Evolutionary conservation across 2,113 vertebrate genomes (phyloP).

Genomic region (Oostethus manadensis): DNA sequence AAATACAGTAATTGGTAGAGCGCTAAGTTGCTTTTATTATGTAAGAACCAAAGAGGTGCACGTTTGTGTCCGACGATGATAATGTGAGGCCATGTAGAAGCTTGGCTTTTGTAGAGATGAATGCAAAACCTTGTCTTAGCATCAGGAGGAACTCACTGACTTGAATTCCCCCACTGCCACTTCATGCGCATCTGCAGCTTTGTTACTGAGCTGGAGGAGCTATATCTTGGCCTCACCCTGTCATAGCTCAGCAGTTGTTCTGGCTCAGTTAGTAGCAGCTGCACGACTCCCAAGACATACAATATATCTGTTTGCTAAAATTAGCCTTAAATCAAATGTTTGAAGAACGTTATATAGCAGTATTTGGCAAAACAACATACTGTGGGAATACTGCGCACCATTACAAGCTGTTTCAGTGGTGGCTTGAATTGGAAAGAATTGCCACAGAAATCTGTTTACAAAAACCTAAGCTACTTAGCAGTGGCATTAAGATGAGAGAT

Average conservation of each 20-base stretch:
- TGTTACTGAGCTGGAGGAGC: slow-evolving; percentile 24
- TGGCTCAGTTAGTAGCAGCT: slow-evolving; percentile 16
- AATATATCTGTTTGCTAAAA: slow-evolving; percentile 6
- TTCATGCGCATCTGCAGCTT: slow-evolving; percentile 48
- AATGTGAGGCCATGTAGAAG: slow-evolving; percentile 46
- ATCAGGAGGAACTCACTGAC: slow-evolving; percentile 19
- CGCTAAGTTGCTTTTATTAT: too few relatives aligned
- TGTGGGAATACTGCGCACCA: slow-evolving; percentile 35
- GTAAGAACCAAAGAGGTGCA: slow-evolving; percentile 16
- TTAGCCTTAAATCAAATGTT: not conserved
- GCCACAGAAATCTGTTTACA: slow-evolving; percentile 41
- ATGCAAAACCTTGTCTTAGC: slow-evolving; percentile 42
- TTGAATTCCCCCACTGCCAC: slow-evolving; percentile 22
- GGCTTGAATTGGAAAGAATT: slow-evolving; percentile 27
- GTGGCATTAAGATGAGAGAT: slow-evolving; percentile 31
- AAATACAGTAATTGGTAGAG: slow-evolving; percentile 6
- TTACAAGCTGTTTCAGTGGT: slow-evolving; percentile 21
- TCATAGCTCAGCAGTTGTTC: slow-evolving; percentile 11
- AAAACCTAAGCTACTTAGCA: slow-evolving; percentile 35
- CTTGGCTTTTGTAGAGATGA: slow-evolving; percentile 25
- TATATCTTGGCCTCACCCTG: slow-evolving; percentile 19
- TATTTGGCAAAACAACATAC: slow-evolving; percentile 1
- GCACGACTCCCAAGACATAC: slow-evolving; percentile 14
- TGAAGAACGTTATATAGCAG: slow-evolving; percentile 3
- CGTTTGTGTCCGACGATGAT: slow-evolving; percentile 20